Evolutionary conservation across 2,113 vertebrate genomes (phyloP), one percentile per base, ranked within the genome.

Genomic region (Centropus bengalensis): DNA sequence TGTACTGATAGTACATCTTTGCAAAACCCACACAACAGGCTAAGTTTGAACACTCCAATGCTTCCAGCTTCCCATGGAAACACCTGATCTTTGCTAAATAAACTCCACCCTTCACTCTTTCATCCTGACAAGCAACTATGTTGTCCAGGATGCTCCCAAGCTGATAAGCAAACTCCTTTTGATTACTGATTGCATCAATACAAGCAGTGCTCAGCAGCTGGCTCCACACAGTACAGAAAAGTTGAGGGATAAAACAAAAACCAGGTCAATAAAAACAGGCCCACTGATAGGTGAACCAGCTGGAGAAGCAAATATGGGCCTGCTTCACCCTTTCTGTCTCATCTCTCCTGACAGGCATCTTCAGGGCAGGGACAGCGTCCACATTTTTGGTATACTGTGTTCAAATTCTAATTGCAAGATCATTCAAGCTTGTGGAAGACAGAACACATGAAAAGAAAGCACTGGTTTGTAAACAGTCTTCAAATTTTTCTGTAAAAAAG

Each of bases 1-100:
- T 0, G 1, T 32, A 64, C 51, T 32, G 38, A 67, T 3, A 66
- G 26, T 3, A 2, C 40, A 55, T 19, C 32, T 86, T 40, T 70
- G 68, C 56, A 68, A 96, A 94, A 94, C 55, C 40, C 70, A 95
- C 52, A 23, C 78, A 83, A 86, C 51, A 83, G 64, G 63, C 82
- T 68, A 60, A 42, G 44, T 85, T 5, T 49, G 51, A 71, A 75
- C 23, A 32, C 47, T 85, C 26, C 55, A 89, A 28, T 0, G 1
- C 49, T 78, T 62, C 21, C 88, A 74, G 51, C 24, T 94, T 82
- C 87, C 73, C 59, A 49, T 30, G 24, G 68, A 69, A 22, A 54
- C 85, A 87, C 55, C 32, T 52, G 56, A 63, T 67, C 75, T 89
- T 67, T 80, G 59, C 54, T 89, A 82, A 67, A 62, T 55, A 38